phyloP scores from a whole-genome alignment of 2,113 vertebrate genomes.

The Hippocampus barbouri region DNA sequence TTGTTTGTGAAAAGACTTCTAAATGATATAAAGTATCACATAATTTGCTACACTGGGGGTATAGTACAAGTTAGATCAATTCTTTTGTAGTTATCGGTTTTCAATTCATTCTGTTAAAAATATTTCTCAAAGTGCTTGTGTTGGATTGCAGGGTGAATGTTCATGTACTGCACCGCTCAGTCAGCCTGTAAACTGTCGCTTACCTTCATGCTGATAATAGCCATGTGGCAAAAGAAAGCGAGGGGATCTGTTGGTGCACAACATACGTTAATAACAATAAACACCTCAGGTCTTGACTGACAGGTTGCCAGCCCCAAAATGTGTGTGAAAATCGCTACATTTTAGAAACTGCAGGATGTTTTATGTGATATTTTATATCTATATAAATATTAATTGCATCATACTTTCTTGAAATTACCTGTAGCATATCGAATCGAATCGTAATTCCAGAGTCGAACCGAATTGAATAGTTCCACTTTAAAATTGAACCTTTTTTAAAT shows the following conservation, averaged over 20 bases:
- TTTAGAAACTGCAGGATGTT: not conserved
- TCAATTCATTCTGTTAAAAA: not conserved
- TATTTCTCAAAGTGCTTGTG: conserved; percentile 9
- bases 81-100: not conserved
- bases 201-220: not conserved
- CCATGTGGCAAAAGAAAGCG: not conserved
- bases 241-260: not conserved
- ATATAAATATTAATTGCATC: too few relatives aligned
- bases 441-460: too few relatives aligned
- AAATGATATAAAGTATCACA: not conserved
- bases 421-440: too few relatives aligned
- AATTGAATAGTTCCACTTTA: too few relatives aligned
- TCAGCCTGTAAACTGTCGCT: not conserved
- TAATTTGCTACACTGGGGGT: not conserved
- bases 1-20: not conserved
- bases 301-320: not conserved
- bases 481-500: too few relatives aligned
- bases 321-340: not conserved
- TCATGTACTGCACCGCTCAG: conserved; percentile 15
- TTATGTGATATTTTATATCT: too few relatives aligned
- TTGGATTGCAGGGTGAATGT: not conserved
- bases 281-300: not conserved
- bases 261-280: not conserved
- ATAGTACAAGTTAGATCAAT: not conserved
- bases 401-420: too few relatives aligned